These are phyloP conservation scores for Otolemur garnettii DNA, from an alignment of 2,113 vertebrate species.

Conservation along the genomic window DNA sequence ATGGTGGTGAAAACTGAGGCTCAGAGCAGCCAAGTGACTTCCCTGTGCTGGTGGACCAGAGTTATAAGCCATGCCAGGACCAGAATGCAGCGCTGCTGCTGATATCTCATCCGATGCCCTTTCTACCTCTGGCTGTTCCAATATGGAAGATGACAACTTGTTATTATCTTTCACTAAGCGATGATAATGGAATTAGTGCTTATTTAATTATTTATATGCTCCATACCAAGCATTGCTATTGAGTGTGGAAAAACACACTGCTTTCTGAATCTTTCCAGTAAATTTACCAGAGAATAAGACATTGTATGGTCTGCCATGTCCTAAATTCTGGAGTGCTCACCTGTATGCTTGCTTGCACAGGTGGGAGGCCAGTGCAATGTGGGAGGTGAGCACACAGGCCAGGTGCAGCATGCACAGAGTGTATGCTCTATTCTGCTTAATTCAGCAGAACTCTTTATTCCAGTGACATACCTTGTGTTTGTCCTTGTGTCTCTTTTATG, in stretches of 20 bases:
- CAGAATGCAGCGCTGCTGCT: not conserved
- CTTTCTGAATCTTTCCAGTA: constrained; percentile 28
- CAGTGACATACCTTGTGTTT: not conserved
- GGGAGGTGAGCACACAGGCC: not conserved
- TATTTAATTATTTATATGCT: not conserved
- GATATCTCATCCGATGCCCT: not conserved
- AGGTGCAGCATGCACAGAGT: not conserved
- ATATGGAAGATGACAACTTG: not conserved
- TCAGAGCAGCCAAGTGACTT: constrained; percentile 11
- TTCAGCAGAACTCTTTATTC: not conserved
- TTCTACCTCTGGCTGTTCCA: not conserved
- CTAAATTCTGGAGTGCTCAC: not conserved
- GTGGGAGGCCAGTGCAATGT: not conserved
- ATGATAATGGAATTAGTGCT: not conserved
- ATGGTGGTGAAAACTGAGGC: not conserved
- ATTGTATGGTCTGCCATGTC: not conserved
- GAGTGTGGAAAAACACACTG: not conserved
- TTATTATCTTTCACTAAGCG: not conserved
- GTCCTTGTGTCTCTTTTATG: constrained; percentile 13
- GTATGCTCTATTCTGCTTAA: not conserved
- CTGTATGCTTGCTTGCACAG: too few relatives aligned
- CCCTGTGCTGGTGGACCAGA: not conserved
- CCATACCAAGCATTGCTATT: not conserved
- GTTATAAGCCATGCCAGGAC: not conserved
- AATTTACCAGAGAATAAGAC: not conserved